Evolutionary conservation across 2,113 vertebrate species (phyloP).

Genomic region (Peromyscus polionotus): DNA sequence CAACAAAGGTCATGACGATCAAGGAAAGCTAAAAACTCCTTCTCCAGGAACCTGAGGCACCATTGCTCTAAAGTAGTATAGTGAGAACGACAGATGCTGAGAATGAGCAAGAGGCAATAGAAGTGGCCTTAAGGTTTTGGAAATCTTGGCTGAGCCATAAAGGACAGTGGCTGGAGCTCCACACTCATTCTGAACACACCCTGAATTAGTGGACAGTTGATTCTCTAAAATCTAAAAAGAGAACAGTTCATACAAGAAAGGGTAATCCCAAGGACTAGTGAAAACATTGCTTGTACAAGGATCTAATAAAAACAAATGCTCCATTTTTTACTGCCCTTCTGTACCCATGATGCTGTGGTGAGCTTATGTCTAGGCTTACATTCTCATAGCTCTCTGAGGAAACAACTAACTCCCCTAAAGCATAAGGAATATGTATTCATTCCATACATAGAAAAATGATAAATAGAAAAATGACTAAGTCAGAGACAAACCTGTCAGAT

Average conservation of each 20-base stretch:
- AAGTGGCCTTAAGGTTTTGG: neutral
- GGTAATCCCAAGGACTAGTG: neutral
- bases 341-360: neutral
- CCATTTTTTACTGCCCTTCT: constrained; percentile 10
- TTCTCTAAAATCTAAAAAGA: constrained; percentile 25
- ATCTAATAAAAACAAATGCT: constrained; percentile 10
- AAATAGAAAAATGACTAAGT: neutral
- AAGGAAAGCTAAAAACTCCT: constrained; percentile 77
- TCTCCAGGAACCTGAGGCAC: constrained; percentile 63
- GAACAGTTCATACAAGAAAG: neutral
- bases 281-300: neutral
- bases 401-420: neutral
- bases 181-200: neutral
- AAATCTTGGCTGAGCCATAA: constrained; percentile 20
- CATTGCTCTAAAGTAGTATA: neutral
- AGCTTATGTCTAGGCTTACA: neutral
- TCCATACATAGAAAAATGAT: neutral
- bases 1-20: constrained; percentile 82
- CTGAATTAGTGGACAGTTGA: neutral
- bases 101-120: constrained; percentile 53
- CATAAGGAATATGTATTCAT: neutral
- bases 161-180: neutral
- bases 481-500: neutral
- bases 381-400: neutral
- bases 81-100: constrained; percentile 18